Base-by-base conservation (phyloP, 2,113 vertebrate genomes). In the Elachura formosa region DNA sequence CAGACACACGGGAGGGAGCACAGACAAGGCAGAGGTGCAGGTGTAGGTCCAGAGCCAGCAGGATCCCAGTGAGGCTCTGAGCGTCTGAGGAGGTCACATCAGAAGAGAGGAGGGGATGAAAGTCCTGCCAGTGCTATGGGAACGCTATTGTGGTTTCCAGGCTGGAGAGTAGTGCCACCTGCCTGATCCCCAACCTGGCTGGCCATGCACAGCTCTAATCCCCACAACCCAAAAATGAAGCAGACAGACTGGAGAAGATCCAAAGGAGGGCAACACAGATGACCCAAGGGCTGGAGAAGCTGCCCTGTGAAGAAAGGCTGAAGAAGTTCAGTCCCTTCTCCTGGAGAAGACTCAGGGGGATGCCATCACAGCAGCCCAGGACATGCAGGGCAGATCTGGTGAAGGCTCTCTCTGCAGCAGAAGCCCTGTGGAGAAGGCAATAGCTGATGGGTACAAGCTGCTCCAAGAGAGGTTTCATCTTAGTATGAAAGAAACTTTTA, bases 11-110 rank as follows among this genome's bases (percentile, higher is more conserved):
- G 72, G 4, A n/a, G 24, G 81, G 67, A 46, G 25, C 67, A n/a
- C 0, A 0, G 8, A 0, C 1, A 28, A 46, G 63, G 55, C 66
- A 40, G 14, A 13, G 28, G 55, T 0, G 33, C 64, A 51, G 51
- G 29, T 3, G 3, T 2, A 31, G 21, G 13, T 18, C 29, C 10
- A 2, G 51, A 31, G 49, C 26, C 80, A 54, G 40, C 8, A 51
- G 58, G 67, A 34, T 41, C 10, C 1, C 2, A 23, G 59, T 5
- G 62, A 25, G 1, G 0, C 20, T 18, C 45, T 15, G 28, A 43
- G 80, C 1, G 0, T 14, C 28, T 25, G 25, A 28, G 67, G 22
- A 63, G 59, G 45, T 34, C 45, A 31, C 49, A 19, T 1, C 22
- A 14, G 10, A 31, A 34, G 11, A 48, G 5, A 8, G 1, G 11